Percentiles rank a stretch among this genome's conserved stretches.
phyloP scores from a whole-genome alignment of 2,888 invertebrate genomes.

The Aphelenchoides bicaudatus region DNA sequence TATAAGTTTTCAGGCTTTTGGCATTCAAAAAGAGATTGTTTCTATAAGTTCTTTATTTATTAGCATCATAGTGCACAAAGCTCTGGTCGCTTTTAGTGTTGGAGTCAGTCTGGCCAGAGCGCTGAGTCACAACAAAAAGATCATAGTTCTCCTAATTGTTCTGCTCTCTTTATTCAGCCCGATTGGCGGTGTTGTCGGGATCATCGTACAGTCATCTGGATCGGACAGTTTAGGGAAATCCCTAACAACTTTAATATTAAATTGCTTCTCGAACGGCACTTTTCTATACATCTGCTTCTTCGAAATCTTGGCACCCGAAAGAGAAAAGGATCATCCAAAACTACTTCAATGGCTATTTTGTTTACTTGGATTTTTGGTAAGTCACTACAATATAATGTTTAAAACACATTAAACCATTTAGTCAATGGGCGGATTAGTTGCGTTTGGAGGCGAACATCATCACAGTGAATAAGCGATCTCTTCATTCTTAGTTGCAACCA shows the following conservation, averaged over 20 bases:
- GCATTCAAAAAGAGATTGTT: conserved; percentile 35
- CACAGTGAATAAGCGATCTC: not conserved
- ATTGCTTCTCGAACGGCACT: conserved; percentile 41
- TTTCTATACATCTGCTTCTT: conserved; percentile 53
- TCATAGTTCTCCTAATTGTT: conserved; percentile 38
- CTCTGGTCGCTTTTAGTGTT: conserved; percentile 40
- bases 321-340: conserved; percentile 40
- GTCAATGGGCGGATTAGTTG: conserved; percentile 14
- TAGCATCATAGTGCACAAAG: conserved; percentile 49
- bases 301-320: conserved; percentile 49
- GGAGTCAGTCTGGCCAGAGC: conserved; percentile 37
- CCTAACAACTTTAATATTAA: conserved; percentile 37
- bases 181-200: conserved; percentile 44
- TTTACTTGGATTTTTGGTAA: conserved; percentile 39
- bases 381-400: no score
- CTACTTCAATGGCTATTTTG: conserved; percentile 44
- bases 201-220: conserved; percentile 34
- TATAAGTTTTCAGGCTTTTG: not conserved
- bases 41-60: conserved; percentile 44
- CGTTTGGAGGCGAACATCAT: not conserved
- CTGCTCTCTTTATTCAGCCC: conserved; percentile 38
- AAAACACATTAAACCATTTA: not conserved
- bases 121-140: conserved; percentile 33
- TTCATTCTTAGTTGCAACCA: not conserved
- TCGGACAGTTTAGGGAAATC: conserved; percentile 30